Evolutionary conservation across 92 coral and sea anemone species (phyloP).

Genomic region (Bergia sp.): DNA sequence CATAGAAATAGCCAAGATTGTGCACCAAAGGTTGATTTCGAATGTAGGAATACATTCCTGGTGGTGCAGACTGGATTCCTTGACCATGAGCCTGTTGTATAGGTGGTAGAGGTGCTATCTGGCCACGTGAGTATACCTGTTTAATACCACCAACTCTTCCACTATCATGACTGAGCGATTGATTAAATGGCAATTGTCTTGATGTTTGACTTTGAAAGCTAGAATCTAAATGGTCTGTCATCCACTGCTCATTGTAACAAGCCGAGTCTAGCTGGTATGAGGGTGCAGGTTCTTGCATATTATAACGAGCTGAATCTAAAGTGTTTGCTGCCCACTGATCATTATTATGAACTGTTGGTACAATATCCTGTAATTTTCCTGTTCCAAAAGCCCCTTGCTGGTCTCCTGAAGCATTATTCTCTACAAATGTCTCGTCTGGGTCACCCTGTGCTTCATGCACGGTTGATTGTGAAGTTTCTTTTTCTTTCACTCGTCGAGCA

Average conservation of each 20-base stretch:
- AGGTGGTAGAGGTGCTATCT: constrained; percentile 29
- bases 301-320: not conserved
- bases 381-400: not conserved
- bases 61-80: constrained; percentile 38
- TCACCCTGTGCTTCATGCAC: constrained; percentile 11
- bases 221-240: not conserved
- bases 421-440: constrained; percentile 3
- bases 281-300: not conserved
- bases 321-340: not conserved
- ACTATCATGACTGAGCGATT: not conserved
- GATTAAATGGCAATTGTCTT: not conserved
- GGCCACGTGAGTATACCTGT: not conserved
- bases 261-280: not conserved
- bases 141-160: not conserved
- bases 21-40: constrained; percentile 32
- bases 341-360: not conserved
- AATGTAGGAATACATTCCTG: constrained; percentile 17
- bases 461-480: not conserved
- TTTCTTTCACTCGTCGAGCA: not conserved
- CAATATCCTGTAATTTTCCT: not conserved
- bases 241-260: not conserved
- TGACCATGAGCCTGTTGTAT: constrained; percentile 21
- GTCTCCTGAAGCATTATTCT: not conserved
- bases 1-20: not conserved
- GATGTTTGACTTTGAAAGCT: constrained; percentile 7